Evolutionary conservation across 2,113 vertebrate genomes (phyloP), one percentile per base, ranked within the genome.

Genomic region (Oryzias celebensis): DNA sequence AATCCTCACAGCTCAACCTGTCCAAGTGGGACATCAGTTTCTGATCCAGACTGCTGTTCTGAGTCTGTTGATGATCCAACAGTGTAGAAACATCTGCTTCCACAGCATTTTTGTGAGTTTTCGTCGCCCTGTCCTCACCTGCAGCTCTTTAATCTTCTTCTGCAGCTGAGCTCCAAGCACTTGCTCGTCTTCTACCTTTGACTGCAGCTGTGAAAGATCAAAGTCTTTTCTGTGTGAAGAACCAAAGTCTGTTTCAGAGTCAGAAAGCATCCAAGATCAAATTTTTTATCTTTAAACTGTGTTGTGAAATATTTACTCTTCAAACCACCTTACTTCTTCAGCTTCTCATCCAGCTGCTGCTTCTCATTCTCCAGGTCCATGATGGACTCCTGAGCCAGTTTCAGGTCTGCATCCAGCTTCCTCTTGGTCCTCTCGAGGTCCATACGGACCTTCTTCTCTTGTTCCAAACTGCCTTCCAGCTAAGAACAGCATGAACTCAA

Each of bases 381-480:
- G 1, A 77, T 52, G 14, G 70, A 69, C 43, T 83, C 81, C 4
- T 80, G 81, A 16, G 77, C 57, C 0, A 83, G 77, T 61, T 83
- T 83, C 52, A 77, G 67, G n/a, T 83, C 81, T 0, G 63, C 81
- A 23, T 81, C 74, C 51, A 84, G 62, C 74, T 81, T 84, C 31
- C 81, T 70, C 71, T 62, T 81, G 49, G 59, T 59, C 57, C 82
- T 31, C 43, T 86, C 81, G 58, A 83, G 67, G n/a, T 95, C 93
- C 54, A 92, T 85, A 24, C 89, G 62, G 23, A 93, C 57, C 63
- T 94, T 95, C 66, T 93, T 95, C 82, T 95, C 93, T 66, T 94
- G 93, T 50, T 95, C 93, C 60, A 96, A 68, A 15, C 88, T 92
- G n/a, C 57, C 54, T n/a, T 85, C 83, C 20, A 87, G 65, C 85